Conservation (phyloP, 2,797 vertebrate genomes). For the Artibeus jamaicensis region DNA sequence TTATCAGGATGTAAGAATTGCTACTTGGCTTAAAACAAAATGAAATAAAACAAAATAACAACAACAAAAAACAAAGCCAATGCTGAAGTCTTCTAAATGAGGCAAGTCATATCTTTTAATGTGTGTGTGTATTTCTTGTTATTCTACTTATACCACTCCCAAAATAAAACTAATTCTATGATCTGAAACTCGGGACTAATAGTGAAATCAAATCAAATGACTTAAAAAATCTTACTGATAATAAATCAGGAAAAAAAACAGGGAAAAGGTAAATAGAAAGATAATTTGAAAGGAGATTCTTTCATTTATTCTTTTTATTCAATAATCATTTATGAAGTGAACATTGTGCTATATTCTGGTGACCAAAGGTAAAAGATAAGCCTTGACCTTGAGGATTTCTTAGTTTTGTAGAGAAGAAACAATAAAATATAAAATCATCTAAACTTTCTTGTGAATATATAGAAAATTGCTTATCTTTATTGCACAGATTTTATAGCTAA, state of each 20-base stretch:
- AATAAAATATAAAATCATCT: not conserved
- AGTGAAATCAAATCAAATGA: not conserved
- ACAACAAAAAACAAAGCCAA: not conserved
- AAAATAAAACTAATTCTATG: not conserved
- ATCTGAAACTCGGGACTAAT: not conserved
- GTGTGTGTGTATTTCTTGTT: not conserved
- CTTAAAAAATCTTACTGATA: not conserved
- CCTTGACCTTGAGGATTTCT: not conserved
- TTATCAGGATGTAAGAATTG: not conserved
- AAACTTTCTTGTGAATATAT: not conserved
- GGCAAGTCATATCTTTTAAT: not conserved
- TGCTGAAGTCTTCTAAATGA: not conserved
- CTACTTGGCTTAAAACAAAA: not conserved
- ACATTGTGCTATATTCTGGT: not conserved
- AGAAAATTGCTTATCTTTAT: constrained; percentile 10
- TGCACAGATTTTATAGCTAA: not conserved
- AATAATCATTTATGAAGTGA: not conserved
- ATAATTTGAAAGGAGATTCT: not conserved
- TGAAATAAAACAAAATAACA: not conserved
- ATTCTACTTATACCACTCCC: not conserved
- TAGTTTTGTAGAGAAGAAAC: not conserved
- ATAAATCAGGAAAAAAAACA: not conserved
- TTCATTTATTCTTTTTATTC: not conserved
- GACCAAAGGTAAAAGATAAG: not conserved
- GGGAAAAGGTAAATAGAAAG: not conserved